Evolutionary conservation across 1,140 invertebrate genomes (phyloP).

Genomic region (Zaprionus capensis): DNA sequence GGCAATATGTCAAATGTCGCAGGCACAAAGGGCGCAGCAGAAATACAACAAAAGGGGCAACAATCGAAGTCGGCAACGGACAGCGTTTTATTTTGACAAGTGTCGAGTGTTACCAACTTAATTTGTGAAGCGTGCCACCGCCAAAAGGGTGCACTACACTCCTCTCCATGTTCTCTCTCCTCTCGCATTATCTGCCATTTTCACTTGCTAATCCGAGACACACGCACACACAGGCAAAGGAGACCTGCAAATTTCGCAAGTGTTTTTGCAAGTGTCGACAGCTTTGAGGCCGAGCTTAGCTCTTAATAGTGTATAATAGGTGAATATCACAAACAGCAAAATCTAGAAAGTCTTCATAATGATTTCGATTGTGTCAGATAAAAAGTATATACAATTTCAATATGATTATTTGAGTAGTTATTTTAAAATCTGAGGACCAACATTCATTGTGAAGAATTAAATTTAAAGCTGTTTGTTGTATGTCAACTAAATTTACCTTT

Average conservation of each 20-base stretch:
- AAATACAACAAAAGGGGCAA: conserved; percentile 20
- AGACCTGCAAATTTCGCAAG: conserved; percentile 27
- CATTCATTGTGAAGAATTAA: no score
- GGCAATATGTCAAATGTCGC: conserved; percentile 83
- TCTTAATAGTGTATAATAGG: no score
- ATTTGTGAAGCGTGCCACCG: conserved; percentile 73
- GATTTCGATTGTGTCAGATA: no score
- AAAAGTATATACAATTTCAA: no score
- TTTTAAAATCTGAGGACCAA: no score
- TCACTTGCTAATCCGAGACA: conserved; percentile 69
- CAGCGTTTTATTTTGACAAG: conserved; percentile 80
- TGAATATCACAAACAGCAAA: no score
- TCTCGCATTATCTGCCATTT: conserved; percentile 52
- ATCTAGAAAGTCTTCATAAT: no score
- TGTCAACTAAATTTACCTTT: no score
- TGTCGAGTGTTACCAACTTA: conserved; percentile 75
- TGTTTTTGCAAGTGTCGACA: conserved; percentile 33
- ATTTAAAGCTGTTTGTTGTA: no score
- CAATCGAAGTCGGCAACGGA: conserved; percentile 30
- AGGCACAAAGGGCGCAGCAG: conserved; percentile 50
- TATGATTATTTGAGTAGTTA: no score
- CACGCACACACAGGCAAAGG: conserved; percentile 41
- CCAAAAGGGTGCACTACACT: conserved; percentile 35
- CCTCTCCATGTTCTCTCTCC: background rate
- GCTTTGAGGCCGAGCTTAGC: no score